Evolutionary conservation across 2,113 vertebrate genomes (phyloP).

Genomic region (Mugil cephalus): DNA sequence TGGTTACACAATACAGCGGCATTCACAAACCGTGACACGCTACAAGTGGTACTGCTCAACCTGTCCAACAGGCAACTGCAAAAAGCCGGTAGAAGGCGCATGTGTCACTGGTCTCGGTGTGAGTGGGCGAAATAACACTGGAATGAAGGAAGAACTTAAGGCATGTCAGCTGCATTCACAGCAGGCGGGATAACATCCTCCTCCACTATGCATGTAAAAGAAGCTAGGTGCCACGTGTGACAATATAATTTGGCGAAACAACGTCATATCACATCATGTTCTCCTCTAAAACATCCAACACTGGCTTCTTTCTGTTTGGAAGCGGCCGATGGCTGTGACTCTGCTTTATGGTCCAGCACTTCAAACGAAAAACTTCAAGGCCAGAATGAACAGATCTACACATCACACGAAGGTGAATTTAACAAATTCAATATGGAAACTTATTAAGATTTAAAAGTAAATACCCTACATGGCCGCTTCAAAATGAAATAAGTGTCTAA

Average conservation of each 20-base stretch:
- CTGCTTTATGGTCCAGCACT: too few relatives aligned
- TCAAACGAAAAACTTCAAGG: too few relatives aligned
- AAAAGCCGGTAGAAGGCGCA: conserved; percentile 1
- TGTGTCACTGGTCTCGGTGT: conserved; percentile 22
- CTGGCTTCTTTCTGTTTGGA: too few relatives aligned
- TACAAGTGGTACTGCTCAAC: conserved; percentile 12
- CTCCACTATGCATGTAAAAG: conserved; percentile 16
- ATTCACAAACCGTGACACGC: neutral
- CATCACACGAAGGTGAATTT: too few relatives aligned
- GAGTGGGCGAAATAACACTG: conserved; percentile 39
- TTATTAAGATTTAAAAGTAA: too few relatives aligned
- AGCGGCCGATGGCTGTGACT: too few relatives aligned
- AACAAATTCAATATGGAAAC: too few relatives aligned
- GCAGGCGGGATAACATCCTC: conserved; percentile 49
- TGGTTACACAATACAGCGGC: neutral
- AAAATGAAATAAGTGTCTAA: too few relatives aligned
- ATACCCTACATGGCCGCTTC: too few relatives aligned
- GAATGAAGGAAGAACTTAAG: conserved; percentile 65
- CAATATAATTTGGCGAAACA: neutral
- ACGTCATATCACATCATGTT: neutral
- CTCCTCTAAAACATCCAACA: neutral
- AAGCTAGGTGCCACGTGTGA: neutral
- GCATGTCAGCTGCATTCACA: conserved; percentile 48
- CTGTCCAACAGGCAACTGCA: conserved; percentile 33
- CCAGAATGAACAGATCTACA: too few relatives aligned